Evolutionary conservation across 2,113 vertebrate genomes (phyloP), one percentile per base, ranked within the genome.

Genomic region (Speoplatyrhinus poulsoni): DNA sequence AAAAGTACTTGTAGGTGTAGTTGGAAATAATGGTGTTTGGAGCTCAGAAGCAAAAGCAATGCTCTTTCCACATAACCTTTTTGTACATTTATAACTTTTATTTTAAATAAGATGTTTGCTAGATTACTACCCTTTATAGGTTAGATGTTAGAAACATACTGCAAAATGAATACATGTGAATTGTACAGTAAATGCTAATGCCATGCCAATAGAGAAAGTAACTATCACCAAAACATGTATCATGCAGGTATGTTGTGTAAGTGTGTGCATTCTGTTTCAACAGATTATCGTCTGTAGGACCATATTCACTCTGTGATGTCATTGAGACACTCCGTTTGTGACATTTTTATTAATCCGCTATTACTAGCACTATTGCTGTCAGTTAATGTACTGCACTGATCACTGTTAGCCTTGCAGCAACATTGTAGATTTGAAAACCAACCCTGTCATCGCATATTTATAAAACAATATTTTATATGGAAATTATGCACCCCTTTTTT

Each of bases 311-410:
- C 32, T n/a, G 58, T 41, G 32, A 60, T 49, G 62, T 82, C 61
- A 73, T 77, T 73, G 26, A 19, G 70, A 87, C 66, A 87, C 76
- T 77, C 46, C 11, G 84, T 86, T 87, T 89, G 85, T 88, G 72
- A 71, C 62, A 58, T 76, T 78, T 77, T 79, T 79, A 85, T 73
- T 85, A 67, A 84, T 71, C 73, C 80, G 79, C 86, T 26, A 26
- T 26, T 2, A 26, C 26, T 26, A 79, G 62, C 79, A 72, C 75
- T 9, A n/a, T 68, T 69, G 71, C 69, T 72, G 65, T 77, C 6
- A 19, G 59, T 60, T 60, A 16, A 16, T 36, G 26, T 15, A 13
- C 12, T 60, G 58, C 17, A 15, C 58, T 12, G 46, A 70, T 78
- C 70, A 69, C 67, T 57, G 36, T 41, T 41, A 41, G 36, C 36